Percentiles rank a stretch among this genome's conserved stretches.
These are phyloP conservation scores for Osmoderma eremita DNA, from an alignment of 2,888 invertebrate species.

Conservation along the genomic window DNA sequence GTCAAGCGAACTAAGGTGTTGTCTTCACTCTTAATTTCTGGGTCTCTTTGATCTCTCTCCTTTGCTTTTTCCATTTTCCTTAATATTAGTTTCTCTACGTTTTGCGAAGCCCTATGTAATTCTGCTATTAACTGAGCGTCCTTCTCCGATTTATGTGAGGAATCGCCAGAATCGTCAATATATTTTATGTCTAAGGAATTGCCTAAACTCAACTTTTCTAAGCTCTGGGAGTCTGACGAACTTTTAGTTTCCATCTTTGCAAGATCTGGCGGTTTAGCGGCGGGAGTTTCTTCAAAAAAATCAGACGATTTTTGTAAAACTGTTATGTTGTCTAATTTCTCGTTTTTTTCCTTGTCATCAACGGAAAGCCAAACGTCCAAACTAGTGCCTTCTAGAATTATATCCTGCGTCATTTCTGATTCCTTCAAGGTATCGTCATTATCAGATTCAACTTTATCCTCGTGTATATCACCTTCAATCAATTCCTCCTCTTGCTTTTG, in stretches of 20 bases:
- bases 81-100: constrained; percentile 58
- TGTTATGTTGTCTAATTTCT: constrained; percentile 61
- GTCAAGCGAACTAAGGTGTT: constrained; percentile 62
- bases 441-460: constrained; percentile 51
- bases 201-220: constrained; percentile 60
- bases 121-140: constrained; percentile 60
- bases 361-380: constrained; percentile 64
- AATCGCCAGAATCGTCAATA: constrained; percentile 63
- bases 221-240: constrained; percentile 59
- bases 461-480: constrained; percentile 66
- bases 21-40: constrained; percentile 42
- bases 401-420: constrained; percentile 53
- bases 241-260: constrained; percentile 60
- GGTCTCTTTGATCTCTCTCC: constrained; percentile 1
- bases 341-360: constrained; percentile 57
- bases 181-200: constrained; percentile 63
- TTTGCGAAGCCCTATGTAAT: constrained; percentile 59
- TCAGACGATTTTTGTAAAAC: constrained; percentile 59
- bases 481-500: constrained; percentile 67
- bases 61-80: constrained; percentile 59
- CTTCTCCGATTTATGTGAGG: constrained; percentile 61
- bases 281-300: constrained; percentile 62
- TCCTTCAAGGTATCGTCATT: constrained; percentile 51
- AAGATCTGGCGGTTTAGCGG: constrained; percentile 61
- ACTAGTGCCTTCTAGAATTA: constrained; percentile 63